A percentile compares a stretch with the other conserved stretches of the same genome.
Conservation (phyloP, 53 echinoderm and acorn worm genomes). For the Astropecten irregularis region DNA sequence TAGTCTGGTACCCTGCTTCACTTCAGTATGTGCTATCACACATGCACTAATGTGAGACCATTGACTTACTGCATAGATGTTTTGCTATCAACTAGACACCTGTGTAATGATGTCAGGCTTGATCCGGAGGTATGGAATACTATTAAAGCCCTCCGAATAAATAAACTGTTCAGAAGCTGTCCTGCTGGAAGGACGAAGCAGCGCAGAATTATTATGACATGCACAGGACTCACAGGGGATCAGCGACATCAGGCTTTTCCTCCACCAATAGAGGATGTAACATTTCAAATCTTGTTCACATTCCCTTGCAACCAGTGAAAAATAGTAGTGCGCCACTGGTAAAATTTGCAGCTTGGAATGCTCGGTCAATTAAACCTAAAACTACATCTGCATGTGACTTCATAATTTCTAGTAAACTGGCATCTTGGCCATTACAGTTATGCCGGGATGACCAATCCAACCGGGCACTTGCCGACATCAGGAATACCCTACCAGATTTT, state of each 20-base stretch:
- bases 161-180: conserved; percentile 3
- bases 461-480: conserved; percentile 47
- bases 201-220: conserved; percentile 4
- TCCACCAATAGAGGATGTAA: neutral
- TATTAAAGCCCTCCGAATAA: conserved; percentile 5
- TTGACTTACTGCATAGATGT: neutral
- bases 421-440: conserved; percentile 56
- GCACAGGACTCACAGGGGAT: neutral
- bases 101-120: neutral
- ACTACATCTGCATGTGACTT: conserved; percentile 55
- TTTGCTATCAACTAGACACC: conserved; percentile 1
- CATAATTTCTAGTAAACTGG: conserved; percentile 42
- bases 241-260: neutral
- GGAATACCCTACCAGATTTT: conserved; percentile 40
- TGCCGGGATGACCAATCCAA: conserved; percentile 38
- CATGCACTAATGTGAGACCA: neutral
- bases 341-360: conserved; percentile 46
- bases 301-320: neutral
- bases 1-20: too few relatives aligned
- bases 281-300: neutral
- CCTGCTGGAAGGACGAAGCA: conserved; percentile 13
- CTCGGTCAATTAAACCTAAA: conserved; percentile 43
- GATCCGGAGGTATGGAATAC: neutral
- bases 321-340: neutral
- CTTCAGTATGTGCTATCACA: neutral